Base-by-base conservation (phyloP, 2,888 invertebrate genomes). In the Polyploca ridens region DNA sequence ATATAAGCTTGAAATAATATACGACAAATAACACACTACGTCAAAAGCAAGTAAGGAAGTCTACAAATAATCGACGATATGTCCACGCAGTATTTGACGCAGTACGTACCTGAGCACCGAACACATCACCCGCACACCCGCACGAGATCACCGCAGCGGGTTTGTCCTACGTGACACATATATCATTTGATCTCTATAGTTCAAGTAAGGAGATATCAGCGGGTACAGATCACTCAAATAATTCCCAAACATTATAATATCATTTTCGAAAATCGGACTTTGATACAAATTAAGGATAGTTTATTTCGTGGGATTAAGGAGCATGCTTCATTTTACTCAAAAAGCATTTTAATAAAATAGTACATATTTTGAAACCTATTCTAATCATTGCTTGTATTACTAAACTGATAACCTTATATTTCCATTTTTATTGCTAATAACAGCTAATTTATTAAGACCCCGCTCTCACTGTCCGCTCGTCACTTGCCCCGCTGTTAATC, bases 101-200 rank as follows among this genome's bases (percentile, higher is more conserved):
- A 10, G 16, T 16, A 16, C 16, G 5, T 16, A 16, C n/a, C 49
- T 8, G 46, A 14, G 5, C 46, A 11, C 14, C 46, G n/a, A n/a
- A 14, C n/a, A 16, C 16, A 49, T 16, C 16, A 16, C 49, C 16
- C 49, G 16, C 49, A 49, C n/a, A 7, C 46, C 46, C n/a, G 46
- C 46, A 46, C 27, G 27, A 27, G 27, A 46, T 63, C 3, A 58
- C 19, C 27, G 19, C 58, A 6, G 35, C 6, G 35, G 35, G 58
- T n/a, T 13, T 11, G 58, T 44, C 33, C 44, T 58, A 63, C 62
- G 41, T 63, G 62, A 62, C 65, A 62, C 59, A 62, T 65, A 59
- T 62, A 41, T 60, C 65, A 60, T 60, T 63, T 49, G 44, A 46
- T 60, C 13, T 16, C 7, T 7, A 49, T 14, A 3, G 49, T n/a